phyloP scores from a whole-genome alignment of 2,113 vertebrate species.

The Oreochromis spilurus region DNA sequence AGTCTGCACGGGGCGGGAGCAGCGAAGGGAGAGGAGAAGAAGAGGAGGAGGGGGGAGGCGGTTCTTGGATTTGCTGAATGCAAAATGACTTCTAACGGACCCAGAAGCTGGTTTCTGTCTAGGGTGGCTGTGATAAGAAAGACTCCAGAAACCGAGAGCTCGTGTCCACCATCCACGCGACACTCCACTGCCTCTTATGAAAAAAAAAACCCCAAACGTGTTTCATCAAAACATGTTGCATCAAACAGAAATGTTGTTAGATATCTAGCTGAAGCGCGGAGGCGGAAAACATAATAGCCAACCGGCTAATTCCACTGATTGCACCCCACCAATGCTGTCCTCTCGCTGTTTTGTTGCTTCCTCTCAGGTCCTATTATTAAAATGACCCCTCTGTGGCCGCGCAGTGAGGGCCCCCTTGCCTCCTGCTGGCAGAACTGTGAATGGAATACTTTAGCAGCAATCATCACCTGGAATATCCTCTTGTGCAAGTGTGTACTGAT shows the following conservation, averaged over 20 bases:
- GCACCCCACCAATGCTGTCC: neutral
- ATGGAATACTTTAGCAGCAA: conserved; percentile 74
- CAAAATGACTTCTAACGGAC: conserved; percentile 41
- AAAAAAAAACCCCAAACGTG: neutral
- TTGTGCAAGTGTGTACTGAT: conserved; percentile 59
- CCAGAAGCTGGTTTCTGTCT: conserved; percentile 16
- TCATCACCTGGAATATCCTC: conserved; percentile 73
- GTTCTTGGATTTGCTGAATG: conserved; percentile 51
- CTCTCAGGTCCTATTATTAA: conserved; percentile 60
- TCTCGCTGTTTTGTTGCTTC: conserved; percentile 22
- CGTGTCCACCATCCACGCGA: neutral
- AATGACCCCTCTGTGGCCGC: conserved; percentile 63
- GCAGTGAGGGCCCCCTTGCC: conserved; percentile 59
- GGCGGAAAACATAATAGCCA: neutral
- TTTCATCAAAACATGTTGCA: conserved; percentile 20
- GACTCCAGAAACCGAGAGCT: conserved; percentile 9
- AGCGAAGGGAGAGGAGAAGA: conserved; percentile 68
- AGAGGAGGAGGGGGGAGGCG: conserved; percentile 56
- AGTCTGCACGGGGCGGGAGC: conserved; percentile 60
- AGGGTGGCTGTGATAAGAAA: neutral
- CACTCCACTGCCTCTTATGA: neutral
- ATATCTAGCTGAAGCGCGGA: neutral
- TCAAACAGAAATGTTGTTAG: neutral
- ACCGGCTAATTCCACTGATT: neutral
- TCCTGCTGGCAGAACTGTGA: conserved; percentile 71